Percentiles rank a stretch among this genome's conserved stretches.
Evolutionary conservation across 2,888 invertebrate genomes (phyloP).

Genomic region (Drosophila algonquin): DNA sequence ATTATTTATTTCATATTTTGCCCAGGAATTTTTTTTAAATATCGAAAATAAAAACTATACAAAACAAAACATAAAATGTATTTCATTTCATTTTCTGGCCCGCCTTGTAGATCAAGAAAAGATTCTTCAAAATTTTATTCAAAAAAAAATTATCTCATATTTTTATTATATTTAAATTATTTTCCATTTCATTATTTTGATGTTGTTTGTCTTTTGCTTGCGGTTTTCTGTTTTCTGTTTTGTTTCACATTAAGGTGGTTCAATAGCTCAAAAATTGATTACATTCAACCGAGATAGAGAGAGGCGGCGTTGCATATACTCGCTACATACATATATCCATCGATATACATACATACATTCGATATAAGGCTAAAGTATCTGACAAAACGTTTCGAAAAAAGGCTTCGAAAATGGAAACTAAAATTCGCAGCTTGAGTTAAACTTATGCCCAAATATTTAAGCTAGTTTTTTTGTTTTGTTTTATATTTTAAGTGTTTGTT

Average conservation of each 20-base stretch:
- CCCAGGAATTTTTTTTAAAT: conserved; percentile 63
- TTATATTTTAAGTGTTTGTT: conserved; percentile 8
- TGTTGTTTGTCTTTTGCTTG: conserved; percentile 38
- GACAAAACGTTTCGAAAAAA: conserved; percentile 31
- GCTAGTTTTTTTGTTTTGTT: conserved; percentile 49
- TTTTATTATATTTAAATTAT: conserved; percentile 61
- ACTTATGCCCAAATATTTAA: conserved; percentile 67
- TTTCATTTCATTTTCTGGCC: neutral
- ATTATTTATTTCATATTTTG: conserved; percentile 76
- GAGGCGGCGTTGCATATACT: conserved; percentile 22
- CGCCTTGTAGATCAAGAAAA: neutral
- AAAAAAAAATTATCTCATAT: conserved; percentile 64
- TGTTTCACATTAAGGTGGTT: conserved; percentile 81
- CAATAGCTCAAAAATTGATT: conserved; percentile 76
- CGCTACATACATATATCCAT: conserved; percentile 56
- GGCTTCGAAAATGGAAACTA: conserved; percentile 39
- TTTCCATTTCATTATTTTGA: conserved; percentile 32
- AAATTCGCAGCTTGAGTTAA: conserved; percentile 46
- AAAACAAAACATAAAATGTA: neutral
- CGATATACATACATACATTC: conserved; percentile 3
- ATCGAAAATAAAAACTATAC: conserved; percentile 24
- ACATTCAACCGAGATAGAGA: conserved; percentile 65
- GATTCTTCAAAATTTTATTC: conserved; percentile 16
- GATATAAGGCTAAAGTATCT: conserved; percentile 60
- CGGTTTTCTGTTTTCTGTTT: conserved; percentile 43